Evolutionary conservation across 2,113 vertebrate species (phyloP).

Genomic region (Campylomormyrus tamandua): DNA sequence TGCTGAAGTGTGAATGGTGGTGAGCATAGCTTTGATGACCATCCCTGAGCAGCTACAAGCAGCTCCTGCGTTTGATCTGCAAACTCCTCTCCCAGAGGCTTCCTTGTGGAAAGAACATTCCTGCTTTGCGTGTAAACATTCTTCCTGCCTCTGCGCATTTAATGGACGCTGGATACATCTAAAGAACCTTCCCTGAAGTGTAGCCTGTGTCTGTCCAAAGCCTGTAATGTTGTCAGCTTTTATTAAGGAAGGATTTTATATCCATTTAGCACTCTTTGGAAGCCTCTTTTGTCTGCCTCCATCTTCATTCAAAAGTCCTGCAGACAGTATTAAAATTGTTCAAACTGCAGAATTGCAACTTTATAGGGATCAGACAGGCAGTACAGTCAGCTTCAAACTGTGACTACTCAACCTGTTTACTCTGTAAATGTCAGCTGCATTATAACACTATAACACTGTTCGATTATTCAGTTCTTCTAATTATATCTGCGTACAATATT

Average conservation of each 20-base stretch:
- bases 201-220: constrained; percentile 12
- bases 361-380: background rate
- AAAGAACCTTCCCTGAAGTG: background rate
- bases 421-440: background rate
- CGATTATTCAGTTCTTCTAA: background rate
- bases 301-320: constrained; percentile 8
- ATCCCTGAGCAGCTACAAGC: background rate
- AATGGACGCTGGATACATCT: background rate
- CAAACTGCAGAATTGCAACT: background rate
- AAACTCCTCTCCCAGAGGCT: background rate
- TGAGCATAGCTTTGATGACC: background rate
- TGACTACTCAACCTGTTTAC: background rate
- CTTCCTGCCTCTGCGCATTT: background rate
- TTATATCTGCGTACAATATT: background rate
- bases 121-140: background rate
- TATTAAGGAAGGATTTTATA: constrained; percentile 19
- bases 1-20: background rate
- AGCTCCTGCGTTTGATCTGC: background rate
- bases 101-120: background rate
- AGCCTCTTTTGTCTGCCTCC: constrained; percentile 1
- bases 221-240: constrained; percentile 17
- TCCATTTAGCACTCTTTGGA: background rate
- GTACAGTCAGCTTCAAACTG: background rate
- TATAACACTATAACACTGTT: background rate
- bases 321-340: constrained; percentile 9